Percentiles rank a stretch among this genome's conserved stretches.
These are phyloP conservation scores for Bombyx mandarina DNA, from an alignment of 1,140 invertebrate species.

Conservation along the genomic window DNA sequence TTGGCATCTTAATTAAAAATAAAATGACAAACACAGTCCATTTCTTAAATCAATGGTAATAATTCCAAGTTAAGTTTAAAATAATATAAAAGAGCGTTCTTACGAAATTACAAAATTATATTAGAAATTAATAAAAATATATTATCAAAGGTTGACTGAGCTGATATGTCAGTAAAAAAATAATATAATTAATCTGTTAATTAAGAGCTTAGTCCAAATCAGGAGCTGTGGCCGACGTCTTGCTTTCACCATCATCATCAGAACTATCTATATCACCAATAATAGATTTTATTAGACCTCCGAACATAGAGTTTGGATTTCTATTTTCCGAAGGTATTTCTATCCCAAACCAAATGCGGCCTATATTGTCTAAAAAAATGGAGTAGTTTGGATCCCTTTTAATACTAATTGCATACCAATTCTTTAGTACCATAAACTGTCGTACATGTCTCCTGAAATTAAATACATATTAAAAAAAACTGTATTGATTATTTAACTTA, in stretches of 20 bases:
- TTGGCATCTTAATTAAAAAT: not conserved
- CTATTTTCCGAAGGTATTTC: constrained; percentile 37
- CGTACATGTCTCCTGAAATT: constrained; percentile 45
- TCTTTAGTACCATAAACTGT: constrained; percentile 51
- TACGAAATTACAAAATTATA: not conserved
- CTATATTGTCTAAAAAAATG: constrained; percentile 57
- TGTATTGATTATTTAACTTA: no score
- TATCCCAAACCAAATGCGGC: constrained; percentile 60
- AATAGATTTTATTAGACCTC: constrained; percentile 53
- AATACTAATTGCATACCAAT: constrained; percentile 54
- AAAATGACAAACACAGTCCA: not conserved
- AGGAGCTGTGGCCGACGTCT: constrained; percentile 29
- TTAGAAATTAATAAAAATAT: not conserved
- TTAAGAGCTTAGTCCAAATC: constrained; percentile 47
- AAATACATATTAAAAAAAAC: constrained; percentile 9
- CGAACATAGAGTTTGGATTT: constrained; percentile 45
- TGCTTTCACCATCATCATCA: constrained; percentile 46
- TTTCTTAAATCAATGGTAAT: not conserved
- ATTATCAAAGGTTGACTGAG: not conserved
- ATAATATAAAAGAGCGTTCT: not conserved
- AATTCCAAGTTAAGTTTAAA: not conserved
- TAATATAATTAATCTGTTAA: constrained; percentile 9
- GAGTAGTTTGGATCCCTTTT: constrained; percentile 58
- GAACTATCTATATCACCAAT: constrained; percentile 57
- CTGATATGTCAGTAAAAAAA: constrained; percentile 14